phyloP scores from a whole-genome alignment of 2,888 invertebrate genomes.

The Theodoxus fluviatilis region DNA sequence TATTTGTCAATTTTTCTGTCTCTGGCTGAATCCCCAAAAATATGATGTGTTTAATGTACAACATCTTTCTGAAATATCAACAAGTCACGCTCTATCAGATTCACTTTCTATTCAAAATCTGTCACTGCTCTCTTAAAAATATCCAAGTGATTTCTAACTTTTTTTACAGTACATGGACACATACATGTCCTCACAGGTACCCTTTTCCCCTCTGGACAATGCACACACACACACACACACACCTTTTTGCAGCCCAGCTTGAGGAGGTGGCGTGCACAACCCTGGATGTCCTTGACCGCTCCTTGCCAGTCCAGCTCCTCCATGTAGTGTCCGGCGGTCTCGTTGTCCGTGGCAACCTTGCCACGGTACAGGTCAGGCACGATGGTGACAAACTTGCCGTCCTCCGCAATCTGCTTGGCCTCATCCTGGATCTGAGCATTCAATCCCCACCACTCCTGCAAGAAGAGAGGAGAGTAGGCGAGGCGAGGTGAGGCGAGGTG shows the following conservation, averaged over 20 bases:
- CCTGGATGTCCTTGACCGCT: conserved; percentile 52
- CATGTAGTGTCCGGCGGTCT: conserved; percentile 56
- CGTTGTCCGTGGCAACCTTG: conserved; percentile 50
- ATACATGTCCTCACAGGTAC: too few relatives aligned
- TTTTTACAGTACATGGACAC: too few relatives aligned
- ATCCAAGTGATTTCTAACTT: too few relatives aligned
- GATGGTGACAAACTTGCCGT: conserved; percentile 46
- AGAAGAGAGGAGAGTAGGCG: conserved; percentile 26
- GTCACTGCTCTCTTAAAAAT: too few relatives aligned
- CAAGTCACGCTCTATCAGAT: too few relatives aligned
- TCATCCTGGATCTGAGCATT: conserved; percentile 52
- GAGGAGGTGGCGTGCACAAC: conserved; percentile 45
- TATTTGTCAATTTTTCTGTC: too few relatives aligned
- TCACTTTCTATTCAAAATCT: too few relatives aligned
- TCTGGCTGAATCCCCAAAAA: too few relatives aligned
- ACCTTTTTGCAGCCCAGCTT: conserved; percentile 48
- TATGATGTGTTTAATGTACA: too few relatives aligned
- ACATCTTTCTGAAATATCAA: too few relatives aligned
- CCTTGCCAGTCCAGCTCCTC: conserved; percentile 55
- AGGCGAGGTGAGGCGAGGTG: background rate
- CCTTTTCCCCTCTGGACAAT: too few relatives aligned
- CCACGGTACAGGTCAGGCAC: conserved; percentile 58
- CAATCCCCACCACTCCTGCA: conserved; percentile 60
- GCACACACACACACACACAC: conserved; percentile 59
- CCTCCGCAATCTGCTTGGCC: conserved; percentile 39